phyloP scores from a whole-genome alignment of 2,797 vertebrate species.

The Lepus townsendii region DNA sequence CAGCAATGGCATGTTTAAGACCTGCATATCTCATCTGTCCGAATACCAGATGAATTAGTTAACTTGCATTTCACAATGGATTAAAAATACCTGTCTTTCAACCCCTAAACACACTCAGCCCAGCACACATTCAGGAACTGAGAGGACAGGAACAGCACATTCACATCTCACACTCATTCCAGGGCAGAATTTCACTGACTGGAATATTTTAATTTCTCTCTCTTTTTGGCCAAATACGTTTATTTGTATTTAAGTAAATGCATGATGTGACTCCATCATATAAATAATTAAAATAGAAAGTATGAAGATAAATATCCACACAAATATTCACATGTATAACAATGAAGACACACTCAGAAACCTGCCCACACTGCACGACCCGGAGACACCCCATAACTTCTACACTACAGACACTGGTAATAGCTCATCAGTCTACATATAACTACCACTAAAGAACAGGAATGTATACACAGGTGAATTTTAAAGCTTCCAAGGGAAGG shows the following conservation, averaged over 20 bases:
- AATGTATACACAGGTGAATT: slow-evolving; percentile 52
- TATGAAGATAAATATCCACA: neutral
- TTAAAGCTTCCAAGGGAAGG: slow-evolving; percentile 72
- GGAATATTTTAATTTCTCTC: slow-evolving; percentile 10
- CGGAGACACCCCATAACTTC: neutral
- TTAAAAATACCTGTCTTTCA: neutral
- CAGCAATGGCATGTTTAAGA: neutral
- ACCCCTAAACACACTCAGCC: neutral
- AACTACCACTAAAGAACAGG: neutral
- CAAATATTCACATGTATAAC: neutral
- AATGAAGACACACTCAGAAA: slow-evolving; percentile 34
- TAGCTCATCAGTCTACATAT: slow-evolving; percentile 8
- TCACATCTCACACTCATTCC: neutral
- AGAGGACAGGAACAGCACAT: neutral
- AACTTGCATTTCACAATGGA: neutral
- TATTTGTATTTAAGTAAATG: slow-evolving; percentile 9
- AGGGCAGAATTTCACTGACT: neutral
- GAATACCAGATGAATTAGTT: slow-evolving; percentile 1
- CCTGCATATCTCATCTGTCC: neutral
- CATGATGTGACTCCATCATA: neutral
- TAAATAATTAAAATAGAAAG: slow-evolving; percentile 25
- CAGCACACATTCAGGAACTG: neutral
- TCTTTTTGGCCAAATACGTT: neutral
- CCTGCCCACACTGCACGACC: neutral
- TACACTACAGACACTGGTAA: neutral